Evolutionary conservation across 1,140 invertebrate species (phyloP).

Genomic region (Steinernema feltiae): DNA sequence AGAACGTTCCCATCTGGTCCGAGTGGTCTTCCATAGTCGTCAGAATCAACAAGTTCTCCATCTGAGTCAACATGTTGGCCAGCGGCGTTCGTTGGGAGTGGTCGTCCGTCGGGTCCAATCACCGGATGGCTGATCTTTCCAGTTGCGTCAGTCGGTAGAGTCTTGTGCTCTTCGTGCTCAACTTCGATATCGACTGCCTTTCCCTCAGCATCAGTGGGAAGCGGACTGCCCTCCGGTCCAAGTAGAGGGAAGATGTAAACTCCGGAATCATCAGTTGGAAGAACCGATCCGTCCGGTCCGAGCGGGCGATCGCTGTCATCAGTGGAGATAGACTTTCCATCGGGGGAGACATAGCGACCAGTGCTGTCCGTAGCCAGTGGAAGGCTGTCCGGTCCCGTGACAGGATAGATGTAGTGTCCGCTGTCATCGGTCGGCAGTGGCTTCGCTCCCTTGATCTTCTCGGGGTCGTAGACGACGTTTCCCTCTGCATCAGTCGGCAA

Average conservation of each 20-base stretch:
- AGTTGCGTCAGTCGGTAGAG: conserved; percentile 19
- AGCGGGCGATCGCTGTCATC: conserved; percentile 24
- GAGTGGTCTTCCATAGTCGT: conserved; percentile 6
- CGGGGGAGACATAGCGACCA: conserved; percentile 13
- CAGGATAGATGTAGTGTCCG: conserved; percentile 12
- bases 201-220: conserved; percentile 19
- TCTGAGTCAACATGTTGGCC: not conserved
- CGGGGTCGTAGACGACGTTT: not conserved
- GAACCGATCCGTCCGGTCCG: conserved; percentile 26
- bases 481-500: conserved; percentile 28
- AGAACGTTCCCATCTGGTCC: conserved; percentile 5
- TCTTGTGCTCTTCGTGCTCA: conserved; percentile 19
- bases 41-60: conserved; percentile 13
- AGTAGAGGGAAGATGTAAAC: conserved; percentile 11
- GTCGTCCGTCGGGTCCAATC: conserved; percentile 11
- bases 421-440: conserved; percentile 20
- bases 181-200: conserved; percentile 15
- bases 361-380: conserved; percentile 17
- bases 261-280: conserved; percentile 35
- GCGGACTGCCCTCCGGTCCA: not conserved
- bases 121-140: conserved; percentile 7
- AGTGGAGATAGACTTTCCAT: conserved; percentile 28
- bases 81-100: conserved; percentile 14
- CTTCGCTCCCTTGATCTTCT: conserved; percentile 20
- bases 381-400: conserved; percentile 19